phyloP scores from a whole-genome alignment of 2,888 invertebrate species.

The Drosophila pseudotalamancana region DNA sequence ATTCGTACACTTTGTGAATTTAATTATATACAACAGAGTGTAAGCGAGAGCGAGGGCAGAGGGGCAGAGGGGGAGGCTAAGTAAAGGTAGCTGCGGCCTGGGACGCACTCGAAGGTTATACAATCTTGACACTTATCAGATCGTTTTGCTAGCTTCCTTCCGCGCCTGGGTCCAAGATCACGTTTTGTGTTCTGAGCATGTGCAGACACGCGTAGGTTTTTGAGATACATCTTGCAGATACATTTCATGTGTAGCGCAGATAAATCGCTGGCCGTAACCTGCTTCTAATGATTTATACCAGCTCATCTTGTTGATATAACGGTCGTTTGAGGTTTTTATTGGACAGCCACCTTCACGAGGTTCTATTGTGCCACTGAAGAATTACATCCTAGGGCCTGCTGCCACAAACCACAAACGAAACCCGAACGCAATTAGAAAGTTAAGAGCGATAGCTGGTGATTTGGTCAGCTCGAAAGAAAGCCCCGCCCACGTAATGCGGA shows the following conservation, averaged over 20 bases:
- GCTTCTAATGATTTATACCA: constrained; percentile 74
- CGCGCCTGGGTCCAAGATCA: constrained; percentile 46
- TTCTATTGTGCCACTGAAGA: constrained; percentile 37
- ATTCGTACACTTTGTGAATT: constrained; percentile 43
- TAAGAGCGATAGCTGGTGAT: constrained; percentile 53
- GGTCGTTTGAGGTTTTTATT: constrained; percentile 53
- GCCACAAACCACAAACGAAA: constrained; percentile 25
- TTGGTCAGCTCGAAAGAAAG: constrained; percentile 30
- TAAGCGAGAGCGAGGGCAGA: not conserved
- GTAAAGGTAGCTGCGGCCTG: constrained; percentile 46
- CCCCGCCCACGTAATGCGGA: constrained; percentile 71
- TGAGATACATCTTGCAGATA: constrained; percentile 70
- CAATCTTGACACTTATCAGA: constrained; percentile 79
- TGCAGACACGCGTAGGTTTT: constrained; percentile 76
- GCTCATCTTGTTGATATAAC: constrained; percentile 60
- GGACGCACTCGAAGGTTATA: constrained; percentile 71
- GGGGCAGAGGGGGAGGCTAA: constrained; percentile 2
- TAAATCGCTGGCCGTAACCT: constrained; percentile 72
- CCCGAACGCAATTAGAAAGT: constrained; percentile 66
- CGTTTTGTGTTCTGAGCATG: constrained; percentile 68
- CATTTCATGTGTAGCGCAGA: constrained; percentile 73
- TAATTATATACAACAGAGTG: constrained; percentile 51
- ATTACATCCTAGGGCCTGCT: constrained; percentile 27
- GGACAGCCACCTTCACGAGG: not conserved
- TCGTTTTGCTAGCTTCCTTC: constrained; percentile 75